Percentiles rank a stretch among this genome's conserved stretches.
Evolutionary conservation across 2,888 invertebrate species (phyloP).

Genomic region (Eurytoma californica): DNA sequence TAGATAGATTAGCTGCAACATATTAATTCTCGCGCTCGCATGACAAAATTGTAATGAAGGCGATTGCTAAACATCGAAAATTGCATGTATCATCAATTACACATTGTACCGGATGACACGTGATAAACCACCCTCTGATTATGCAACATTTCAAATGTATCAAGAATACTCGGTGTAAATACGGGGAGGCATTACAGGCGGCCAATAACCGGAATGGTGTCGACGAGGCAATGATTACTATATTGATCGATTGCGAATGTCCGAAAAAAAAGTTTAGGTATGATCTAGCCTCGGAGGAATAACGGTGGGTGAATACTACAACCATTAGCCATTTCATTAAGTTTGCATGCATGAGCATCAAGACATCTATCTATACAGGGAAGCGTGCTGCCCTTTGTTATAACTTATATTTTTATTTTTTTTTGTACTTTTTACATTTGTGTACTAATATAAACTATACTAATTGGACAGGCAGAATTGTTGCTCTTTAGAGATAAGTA

Average conservation of each 20-base stretch:
- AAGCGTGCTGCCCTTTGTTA: slow-evolving; percentile 1
- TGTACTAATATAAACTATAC: no score
- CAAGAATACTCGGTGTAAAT: slow-evolving; percentile 13
- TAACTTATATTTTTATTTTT: no score
- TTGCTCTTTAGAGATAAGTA: no score
- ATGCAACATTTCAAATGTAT: slow-evolving; percentile 33
- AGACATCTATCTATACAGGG: neutral
- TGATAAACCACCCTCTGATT: slow-evolving; percentile 22
- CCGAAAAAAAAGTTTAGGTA: slow-evolving; percentile 2
- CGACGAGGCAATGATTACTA: neutral
- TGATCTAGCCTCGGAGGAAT: neutral
- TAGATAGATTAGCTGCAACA: slow-evolving; percentile 15
- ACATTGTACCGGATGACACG: slow-evolving; percentile 25
- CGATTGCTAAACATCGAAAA: slow-evolving; percentile 6
- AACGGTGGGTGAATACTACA: neutral
- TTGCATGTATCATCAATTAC: slow-evolving; percentile 36
- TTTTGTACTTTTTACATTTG: no score
- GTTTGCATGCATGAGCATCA: neutral
- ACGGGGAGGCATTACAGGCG: slow-evolving; percentile 3
- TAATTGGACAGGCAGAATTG: no score
- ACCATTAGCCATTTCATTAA: slow-evolving; percentile 33
- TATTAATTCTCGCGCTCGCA: slow-evolving; percentile 14
- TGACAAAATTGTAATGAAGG: slow-evolving; percentile 9
- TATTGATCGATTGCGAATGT: slow-evolving; percentile 27
- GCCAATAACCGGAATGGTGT: slow-evolving; percentile 37